phyloP scores from a whole-genome alignment of 2,888 invertebrate genomes.

The Lomographa bimaculata region DNA sequence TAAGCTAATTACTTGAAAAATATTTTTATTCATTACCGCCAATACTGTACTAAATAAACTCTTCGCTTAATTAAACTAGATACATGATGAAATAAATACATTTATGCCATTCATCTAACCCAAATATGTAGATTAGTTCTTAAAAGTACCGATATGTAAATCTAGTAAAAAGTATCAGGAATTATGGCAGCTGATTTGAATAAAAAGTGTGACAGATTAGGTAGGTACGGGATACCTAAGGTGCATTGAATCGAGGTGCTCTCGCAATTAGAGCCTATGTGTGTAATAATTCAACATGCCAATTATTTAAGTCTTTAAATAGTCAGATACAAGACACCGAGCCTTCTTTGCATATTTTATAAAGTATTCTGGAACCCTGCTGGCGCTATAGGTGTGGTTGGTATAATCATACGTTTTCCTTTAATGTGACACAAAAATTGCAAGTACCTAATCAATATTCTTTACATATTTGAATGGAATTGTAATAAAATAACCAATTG shows the following conservation, averaged over 20 bases:
- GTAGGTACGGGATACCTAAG: conserved; percentile 27
- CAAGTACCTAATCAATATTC: conserved; percentile 8
- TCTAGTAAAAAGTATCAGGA: conserved; percentile 32
- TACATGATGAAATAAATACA: conserved; percentile 32
- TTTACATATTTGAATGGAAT: too few relatives aligned
- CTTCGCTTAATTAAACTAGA: conserved; percentile 24
- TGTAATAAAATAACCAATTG: too few relatives aligned
- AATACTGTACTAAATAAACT: conserved; percentile 18
- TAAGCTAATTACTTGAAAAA: conserved; percentile 6
- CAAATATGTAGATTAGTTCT: conserved; percentile 33
- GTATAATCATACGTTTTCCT: conserved; percentile 4
- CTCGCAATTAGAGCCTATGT: conserved; percentile 30
- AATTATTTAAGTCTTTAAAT: conserved; percentile 32
- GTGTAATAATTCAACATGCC: conserved; percentile 34
- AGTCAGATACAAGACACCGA: conserved; percentile 2
- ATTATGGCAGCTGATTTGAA: conserved; percentile 31
- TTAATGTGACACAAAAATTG: conserved; percentile 1
- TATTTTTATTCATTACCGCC: conserved; percentile 12
- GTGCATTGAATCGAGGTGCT: conserved; percentile 27
- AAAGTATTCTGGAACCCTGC: conserved; percentile 5
- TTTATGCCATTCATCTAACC: conserved; percentile 28
- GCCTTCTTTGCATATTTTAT: conserved; percentile 19
- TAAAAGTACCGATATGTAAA: conserved; percentile 32
- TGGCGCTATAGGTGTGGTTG: conserved; percentile 16
- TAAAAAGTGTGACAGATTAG: conserved; percentile 26